Base-by-base conservation (phyloP, 2,113 vertebrate genomes). In the Carlito syrichta region DNA sequence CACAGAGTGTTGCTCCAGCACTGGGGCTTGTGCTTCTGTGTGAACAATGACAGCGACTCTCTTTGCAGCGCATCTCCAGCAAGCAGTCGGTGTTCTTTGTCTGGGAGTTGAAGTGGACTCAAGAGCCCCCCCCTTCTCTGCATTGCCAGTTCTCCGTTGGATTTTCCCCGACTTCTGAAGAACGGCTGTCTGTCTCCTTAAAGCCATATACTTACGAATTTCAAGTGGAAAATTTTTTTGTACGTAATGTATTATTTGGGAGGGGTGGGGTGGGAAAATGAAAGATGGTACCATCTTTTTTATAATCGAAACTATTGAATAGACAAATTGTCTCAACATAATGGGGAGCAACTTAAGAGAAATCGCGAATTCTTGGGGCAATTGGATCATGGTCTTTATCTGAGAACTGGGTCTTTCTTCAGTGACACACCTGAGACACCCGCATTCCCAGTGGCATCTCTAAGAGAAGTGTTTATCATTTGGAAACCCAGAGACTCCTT, bases 61-160 rank as follows among this genome's bases (percentile, higher is more conserved):
- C 82, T 95, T 97, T 40, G 63, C 97, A 99, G 99, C 97, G 98
- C 3, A 95, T 99, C 96, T 98, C 99, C 98, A 99, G 99, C 97
- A 99, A 98, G 98, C 99, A 99, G 98, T 98, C 98, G 1, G 98
- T 99, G 97, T 99, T 99, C 99, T 99, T 99, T 91, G 96, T 99
- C 95, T 99, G 99, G 99, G 99, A 99, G 98, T 92, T 99, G 97
- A 98, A 97, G 97, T 99, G 99, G 99, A 98, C 97, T 30, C 98
- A 97, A 45, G 99, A 99, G 89, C 99, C 99, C 32, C 99, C 99
- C 52, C 95, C 99, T 12, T 98, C 99, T 84, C 98, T 99, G 95
- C 98, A 98, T 96, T 99, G 99, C 95, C 98, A 97, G 76, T 99
- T 99, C 98, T 99, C 99, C 35, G 98, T 99, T 84, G 98, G 98